Percentiles rank a stretch among this genome's conserved stretches.
Conservation (phyloP, 1,140 invertebrate species). For the Proctacanthus coquilletti region DNA sequence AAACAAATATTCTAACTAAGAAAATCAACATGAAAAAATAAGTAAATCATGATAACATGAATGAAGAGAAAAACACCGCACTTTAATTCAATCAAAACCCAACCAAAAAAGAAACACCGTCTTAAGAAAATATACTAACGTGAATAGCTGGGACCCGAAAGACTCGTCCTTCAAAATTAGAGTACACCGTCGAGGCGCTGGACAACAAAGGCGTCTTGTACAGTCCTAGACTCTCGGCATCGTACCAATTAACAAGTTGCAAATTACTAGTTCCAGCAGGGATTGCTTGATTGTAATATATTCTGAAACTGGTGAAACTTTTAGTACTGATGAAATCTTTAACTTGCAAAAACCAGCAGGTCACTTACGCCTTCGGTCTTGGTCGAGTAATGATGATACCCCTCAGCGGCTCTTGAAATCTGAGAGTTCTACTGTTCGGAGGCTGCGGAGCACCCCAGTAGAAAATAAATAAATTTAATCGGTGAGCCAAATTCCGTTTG, state of each 20-base stretch:
- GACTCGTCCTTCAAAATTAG: slow-evolving; percentile 41
- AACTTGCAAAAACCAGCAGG: neutral
- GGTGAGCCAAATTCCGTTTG: slow-evolving; percentile 18
- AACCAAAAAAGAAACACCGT: no score
- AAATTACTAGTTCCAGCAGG: slow-evolving; percentile 35
- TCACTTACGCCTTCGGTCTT: slow-evolving; percentile 13
- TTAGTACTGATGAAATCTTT: slow-evolving; percentile 10
- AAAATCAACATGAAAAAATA: slow-evolving; percentile 4
- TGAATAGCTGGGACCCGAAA: slow-evolving; percentile 51
- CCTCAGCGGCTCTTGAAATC: slow-evolving; percentile 21
- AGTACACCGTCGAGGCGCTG: slow-evolving; percentile 37
- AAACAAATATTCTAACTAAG: no score
- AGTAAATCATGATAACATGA: neutral
- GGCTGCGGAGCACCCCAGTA: slow-evolving; percentile 22
- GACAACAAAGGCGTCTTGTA: slow-evolving; percentile 45
- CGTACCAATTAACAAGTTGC: slow-evolving; percentile 51
- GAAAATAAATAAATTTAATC: slow-evolving; percentile 25
- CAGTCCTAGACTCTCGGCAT: slow-evolving; percentile 33
- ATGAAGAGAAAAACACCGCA: neutral
- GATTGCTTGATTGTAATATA: slow-evolving; percentile 50
- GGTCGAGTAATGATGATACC: slow-evolving; percentile 23
- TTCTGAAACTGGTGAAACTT: slow-evolving; percentile 29
- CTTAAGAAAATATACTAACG: slow-evolving; percentile 25
- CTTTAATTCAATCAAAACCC: no score
- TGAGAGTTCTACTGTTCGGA: slow-evolving; percentile 9